Base-by-base conservation (phyloP, 2,797 vertebrate species). In the Gymnopithys bicolor region DNA sequence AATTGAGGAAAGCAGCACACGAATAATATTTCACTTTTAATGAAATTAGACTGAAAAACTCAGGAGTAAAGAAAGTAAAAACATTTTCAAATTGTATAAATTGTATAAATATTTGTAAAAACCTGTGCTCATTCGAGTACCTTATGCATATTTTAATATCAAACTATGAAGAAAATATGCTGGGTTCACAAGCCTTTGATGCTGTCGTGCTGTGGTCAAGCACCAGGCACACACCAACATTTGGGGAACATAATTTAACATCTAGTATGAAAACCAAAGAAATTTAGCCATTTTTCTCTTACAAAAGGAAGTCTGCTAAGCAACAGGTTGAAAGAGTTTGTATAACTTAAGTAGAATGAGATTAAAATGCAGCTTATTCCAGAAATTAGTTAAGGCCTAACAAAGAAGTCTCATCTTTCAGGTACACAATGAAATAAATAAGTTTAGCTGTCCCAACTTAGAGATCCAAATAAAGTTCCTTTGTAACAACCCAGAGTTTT, bases 11-110 rank as follows among this genome's bases (percentile, higher is more conserved):
- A 94, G 70, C 83, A 89, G 59, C 59, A 60, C 84, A 95, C 69
- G 81, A 96, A 92, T 95, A 96, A 23, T 68, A 93, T 94, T 93
- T 62, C 24, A 53, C 43, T 89, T 43, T 78, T 52, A 94, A 84
- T 84, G 73, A 91, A 95, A 96, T 88, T 76, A 71, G 69, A 41
- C 62, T 59, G 62, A 92, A 92, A 94, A 78, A 86, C 63, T 80
- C 84, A 88, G 69, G 39, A 82, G 73, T 39, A 75, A 69, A 69
- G 48, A 62, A 95, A 91, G 55, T 33, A 82, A 88, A 77, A 93
- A 49, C 28, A 43, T 76, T 92, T 91, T 71, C 48, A 86, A 86
- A 90, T 81, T 59, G 32, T 41, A 90, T 93, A 90, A 87, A 93
- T 94, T 92, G 35, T 35, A 86, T 66, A 60, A 2, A 4, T 41